These are phyloP conservation scores for Deilephila elpenor DNA, from an alignment of 2,888 invertebrate species.

Conservation along the genomic window DNA sequence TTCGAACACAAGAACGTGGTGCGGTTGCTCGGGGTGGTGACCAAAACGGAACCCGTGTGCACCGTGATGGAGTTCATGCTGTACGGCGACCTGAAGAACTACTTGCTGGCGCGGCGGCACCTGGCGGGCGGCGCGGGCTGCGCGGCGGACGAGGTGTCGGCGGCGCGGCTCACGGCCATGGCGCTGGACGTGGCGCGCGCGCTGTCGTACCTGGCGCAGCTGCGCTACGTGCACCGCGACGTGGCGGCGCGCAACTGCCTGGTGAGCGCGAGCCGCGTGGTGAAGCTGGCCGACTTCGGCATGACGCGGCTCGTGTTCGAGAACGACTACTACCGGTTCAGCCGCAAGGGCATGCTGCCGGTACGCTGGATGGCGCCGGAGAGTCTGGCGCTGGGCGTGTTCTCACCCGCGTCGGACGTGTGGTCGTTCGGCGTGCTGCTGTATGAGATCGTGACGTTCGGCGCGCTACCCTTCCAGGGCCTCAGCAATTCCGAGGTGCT, in stretches of 20 bases:
- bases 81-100: conserved; percentile 96
- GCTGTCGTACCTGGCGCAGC: conserved; percentile 92
- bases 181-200: conserved; percentile 95
- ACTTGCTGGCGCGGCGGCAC: conserved; percentile 92
- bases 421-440: conserved; percentile 96
- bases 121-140: conserved; percentile 87
- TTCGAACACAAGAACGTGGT: conserved; percentile 96
- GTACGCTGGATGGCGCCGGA: conserved; percentile 98
- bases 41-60: conserved; percentile 93
- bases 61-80: conserved; percentile 98
- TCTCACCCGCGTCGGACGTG: conserved; percentile 94
- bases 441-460: conserved; percentile 95
- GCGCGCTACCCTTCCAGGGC: conserved; percentile 95
- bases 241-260: conserved; percentile 92
- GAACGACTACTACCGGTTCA: conserved; percentile 95
- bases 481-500: conserved; percentile 93
- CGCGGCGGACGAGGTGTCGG: conserved; percentile 90
- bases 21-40: conserved; percentile 92
- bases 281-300: conserved; percentile 95
- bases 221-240: conserved; percentile 96
- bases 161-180: conserved; percentile 92
- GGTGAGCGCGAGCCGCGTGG: conserved; percentile 88
- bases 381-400: conserved; percentile 91
- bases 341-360: conserved; percentile 93
- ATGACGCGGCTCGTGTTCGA: conserved; percentile 96